Evolutionary conservation across 2,888 invertebrate genomes (phyloP).

Genomic region (Microplitis manilae): DNA sequence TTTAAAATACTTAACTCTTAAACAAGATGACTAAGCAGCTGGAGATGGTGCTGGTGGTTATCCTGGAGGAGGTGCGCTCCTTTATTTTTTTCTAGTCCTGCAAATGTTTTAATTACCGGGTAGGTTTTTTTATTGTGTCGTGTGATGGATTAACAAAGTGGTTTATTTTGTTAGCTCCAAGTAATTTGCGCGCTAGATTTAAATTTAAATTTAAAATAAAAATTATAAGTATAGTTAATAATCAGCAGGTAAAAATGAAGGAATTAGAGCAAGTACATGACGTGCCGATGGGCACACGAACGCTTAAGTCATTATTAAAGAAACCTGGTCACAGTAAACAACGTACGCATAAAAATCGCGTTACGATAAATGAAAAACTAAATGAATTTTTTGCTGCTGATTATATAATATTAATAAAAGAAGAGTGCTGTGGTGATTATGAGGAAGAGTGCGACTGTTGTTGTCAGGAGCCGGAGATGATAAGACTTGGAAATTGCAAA

Average conservation of each 20-base stretch:
- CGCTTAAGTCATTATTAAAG: constrained; percentile 82
- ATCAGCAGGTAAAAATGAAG: constrained; percentile 45
- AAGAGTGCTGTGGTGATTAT: constrained; percentile 89
- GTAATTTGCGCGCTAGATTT: no score
- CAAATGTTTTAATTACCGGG: constrained; percentile 1
- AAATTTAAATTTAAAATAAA: no score
- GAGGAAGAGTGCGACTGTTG: constrained; percentile 80
- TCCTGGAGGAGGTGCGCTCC: neutral
- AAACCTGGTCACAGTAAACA: constrained; percentile 79
- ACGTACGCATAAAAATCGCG: constrained; percentile 81
- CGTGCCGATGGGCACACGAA: constrained; percentile 58
- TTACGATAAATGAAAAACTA: constrained; percentile 89
- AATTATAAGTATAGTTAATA: no score
- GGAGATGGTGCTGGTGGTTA: neutral
- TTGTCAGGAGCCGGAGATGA: constrained; percentile 82
- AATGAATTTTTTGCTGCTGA: constrained; percentile 95
- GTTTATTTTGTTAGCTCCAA: neutral
- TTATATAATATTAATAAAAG: constrained; percentile 91
- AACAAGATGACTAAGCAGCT: constrained; percentile 24
- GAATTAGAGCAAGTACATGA: constrained; percentile 55
- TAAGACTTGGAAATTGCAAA: constrained; percentile 76
- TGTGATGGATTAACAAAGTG: neutral
- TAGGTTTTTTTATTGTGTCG: neutral
- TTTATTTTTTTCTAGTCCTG: neutral
- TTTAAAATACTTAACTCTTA: neutral